A percentile compares a stretch with the other conserved stretches of the same genome.
Evolutionary conservation across 2,888 invertebrate genomes (phyloP).

Genomic region (Andrena minutula): DNA sequence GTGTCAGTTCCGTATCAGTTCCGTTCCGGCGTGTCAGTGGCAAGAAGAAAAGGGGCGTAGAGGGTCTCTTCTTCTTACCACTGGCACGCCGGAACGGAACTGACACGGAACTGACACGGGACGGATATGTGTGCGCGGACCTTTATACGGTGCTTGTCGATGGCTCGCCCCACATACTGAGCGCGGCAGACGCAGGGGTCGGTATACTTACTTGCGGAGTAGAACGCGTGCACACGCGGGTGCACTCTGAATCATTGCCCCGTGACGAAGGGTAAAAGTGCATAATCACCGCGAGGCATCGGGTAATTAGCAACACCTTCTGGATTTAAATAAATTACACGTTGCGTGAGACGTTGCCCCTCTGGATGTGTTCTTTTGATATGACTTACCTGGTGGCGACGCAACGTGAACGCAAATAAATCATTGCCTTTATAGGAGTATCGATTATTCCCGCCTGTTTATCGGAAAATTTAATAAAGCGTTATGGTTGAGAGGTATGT

Average conservation of each 20-base stretch:
- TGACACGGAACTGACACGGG: no score
- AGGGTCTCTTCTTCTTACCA: no score
- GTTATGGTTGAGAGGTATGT: no score
- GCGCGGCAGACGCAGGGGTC: conserved; percentile 38
- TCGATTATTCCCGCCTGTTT: no score
- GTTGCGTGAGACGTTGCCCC: background rate
- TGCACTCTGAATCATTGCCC: conserved; percentile 30
- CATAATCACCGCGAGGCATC: background rate
- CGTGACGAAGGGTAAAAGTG: conserved; percentile 19
- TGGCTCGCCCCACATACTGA: conserved; percentile 51
- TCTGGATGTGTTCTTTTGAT: background rate
- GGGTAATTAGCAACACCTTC: conserved; percentile 29
- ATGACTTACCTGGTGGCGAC: no score
- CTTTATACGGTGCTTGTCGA: conserved; percentile 41
- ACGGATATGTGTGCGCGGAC: no score
- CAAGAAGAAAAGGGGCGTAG: no score
- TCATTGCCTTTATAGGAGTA: no score
- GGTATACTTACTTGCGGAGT: conserved; percentile 39
- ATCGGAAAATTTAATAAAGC: no score
- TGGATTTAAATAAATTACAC: conserved; percentile 8
- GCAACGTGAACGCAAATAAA: background rate
- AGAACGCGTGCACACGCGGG: conserved; percentile 13
- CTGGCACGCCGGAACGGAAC: no score
- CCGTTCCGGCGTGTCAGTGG: no score
- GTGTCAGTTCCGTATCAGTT: no score